Evolutionary conservation across 2,888 invertebrate species (phyloP), one percentile per base, ranked within the genome.

Genomic region (Sesia apiformis): DNA sequence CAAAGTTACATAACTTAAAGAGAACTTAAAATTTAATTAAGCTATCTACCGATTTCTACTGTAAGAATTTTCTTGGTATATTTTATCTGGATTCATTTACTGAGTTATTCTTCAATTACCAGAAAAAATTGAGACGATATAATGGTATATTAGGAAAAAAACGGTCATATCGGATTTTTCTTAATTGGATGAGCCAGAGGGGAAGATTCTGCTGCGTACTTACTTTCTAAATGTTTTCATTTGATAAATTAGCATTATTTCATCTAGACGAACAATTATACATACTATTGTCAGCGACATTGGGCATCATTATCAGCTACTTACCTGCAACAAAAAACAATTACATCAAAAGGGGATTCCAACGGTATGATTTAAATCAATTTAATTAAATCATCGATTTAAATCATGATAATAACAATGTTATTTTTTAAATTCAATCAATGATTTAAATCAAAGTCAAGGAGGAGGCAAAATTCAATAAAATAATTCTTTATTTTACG

Each of bases 241-340:
- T 50, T 50, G 5, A 38, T 38, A 50, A 50, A 38, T 38, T 23
- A 23, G 7, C 38, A 8, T 49, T 23, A 4, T 49, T 38, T 38
- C 7, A 43, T 43, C 8, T 43, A 49, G 4, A 5, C 38, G n/a
- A 49, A 38, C 5, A 38, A 50, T 50, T 49, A 5, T 49, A 39
- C 38, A 50, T 50, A 50, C 50, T 6, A 38, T 6, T 39, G 3
- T 23, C 50, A 38, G 39, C 50, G 4, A 50, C 39, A 39, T 50
- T 7, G 5, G 49, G 53, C 54, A 54, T 52, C 58, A 55, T 57
- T 23, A 23, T 59, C 67, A 52, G 63, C 61, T 65, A 84, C 84
- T 84, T 84, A 84, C 84, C 84, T 84, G 79, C 23, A 77, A 81
- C 70, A 59, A 67, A 65, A 62, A 55, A 60, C 64, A 62, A 61